Evolutionary conservation across 2,113 vertebrate species (phyloP).

Genomic region (Oncorhynchus clarkii): DNA sequence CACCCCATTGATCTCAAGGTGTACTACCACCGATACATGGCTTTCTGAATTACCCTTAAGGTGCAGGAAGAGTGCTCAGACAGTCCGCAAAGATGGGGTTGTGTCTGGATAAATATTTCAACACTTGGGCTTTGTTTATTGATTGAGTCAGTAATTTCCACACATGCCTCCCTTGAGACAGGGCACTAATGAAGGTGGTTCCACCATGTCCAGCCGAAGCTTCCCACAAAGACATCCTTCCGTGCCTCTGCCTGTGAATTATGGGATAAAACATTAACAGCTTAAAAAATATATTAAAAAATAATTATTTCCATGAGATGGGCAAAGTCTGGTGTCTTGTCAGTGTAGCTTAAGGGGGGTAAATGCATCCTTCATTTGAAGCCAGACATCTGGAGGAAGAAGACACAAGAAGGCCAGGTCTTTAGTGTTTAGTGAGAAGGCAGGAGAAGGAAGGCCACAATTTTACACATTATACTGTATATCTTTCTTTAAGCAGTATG

Average conservation of each 20-base stretch:
- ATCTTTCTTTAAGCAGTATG: too few species aligned
- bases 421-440: too few species aligned
- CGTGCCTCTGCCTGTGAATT: conserved; percentile 69
- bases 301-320: conserved; percentile 1
- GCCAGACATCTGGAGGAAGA: conserved; percentile 52
- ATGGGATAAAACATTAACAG: conserved; percentile 79
- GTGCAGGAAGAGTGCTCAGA: conserved; percentile 78
- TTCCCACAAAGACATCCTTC: conserved; percentile 74
- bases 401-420: conserved; percentile 17
- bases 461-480: too few species aligned
- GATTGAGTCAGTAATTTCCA: conserved; percentile 82
- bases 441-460: too few species aligned
- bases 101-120: conserved; percentile 82
- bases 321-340: conserved; percentile 63
- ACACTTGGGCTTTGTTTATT: conserved; percentile 83
- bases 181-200: conserved; percentile 80
- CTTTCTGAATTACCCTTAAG: conserved; percentile 80
- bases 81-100: conserved; percentile 73
- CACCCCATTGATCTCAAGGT: conserved; percentile 78
- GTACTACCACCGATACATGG: conserved; percentile 77
- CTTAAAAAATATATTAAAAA: conserved; percentile 15
- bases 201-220: conserved; percentile 78
- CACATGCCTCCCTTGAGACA: conserved; percentile 74
- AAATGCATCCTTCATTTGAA: conserved; percentile 66
- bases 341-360: conserved; percentile 40